Base-by-base conservation (phyloP, 2,113 vertebrate species). In the Actinemys pallida region DNA sequence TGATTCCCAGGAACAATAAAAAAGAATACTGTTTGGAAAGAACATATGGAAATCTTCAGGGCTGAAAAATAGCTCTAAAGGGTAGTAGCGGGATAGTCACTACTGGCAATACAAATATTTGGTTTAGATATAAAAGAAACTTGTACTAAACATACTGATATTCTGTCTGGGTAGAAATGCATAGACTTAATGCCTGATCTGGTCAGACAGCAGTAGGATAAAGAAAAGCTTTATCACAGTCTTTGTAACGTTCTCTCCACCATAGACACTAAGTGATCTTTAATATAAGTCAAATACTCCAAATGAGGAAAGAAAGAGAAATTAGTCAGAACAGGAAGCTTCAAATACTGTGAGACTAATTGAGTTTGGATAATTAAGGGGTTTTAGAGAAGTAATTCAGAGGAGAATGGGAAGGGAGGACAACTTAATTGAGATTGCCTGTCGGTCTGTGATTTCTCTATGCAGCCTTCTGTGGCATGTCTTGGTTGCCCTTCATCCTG, bases 21-120 rank as follows among this genome's bases (percentile, higher is more conserved):
- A 81, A 93, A 93, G 96, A 95, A 69, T 56, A 65, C 12, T 88
- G 90, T 89, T 90, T 94, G 96, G 96, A 96, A 97, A 96, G 94
- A 92, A 92, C 91, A 84, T 85, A 84, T 2, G 52, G 97, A 95
- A 94, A 95, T 94, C 93, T 97, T 93, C 27, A 87, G 92, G 94
- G 87, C 76, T 95, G 95, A 96, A 91, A 92, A 93, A 97, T 95
- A 94, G 79, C 89, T 95, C 90, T 93, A 88, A 20, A 92, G 92
- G 93, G 19, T 96, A 85, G 88, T 80, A 84, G 82, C 49, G 39
- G 84, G 95, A 92, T 81, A 91, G 94, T 95, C 97, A 92, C 92
- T 93, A 94, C 81, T 94, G 87, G 93, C 81, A 93, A 86, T 96
- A 88, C 87, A 94, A 97, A 93, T 96, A 92, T 96, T 97, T 97